Evolutionary conservation across 2,113 vertebrate species (phyloP).

Genomic region (Hyla sarda): DNA sequence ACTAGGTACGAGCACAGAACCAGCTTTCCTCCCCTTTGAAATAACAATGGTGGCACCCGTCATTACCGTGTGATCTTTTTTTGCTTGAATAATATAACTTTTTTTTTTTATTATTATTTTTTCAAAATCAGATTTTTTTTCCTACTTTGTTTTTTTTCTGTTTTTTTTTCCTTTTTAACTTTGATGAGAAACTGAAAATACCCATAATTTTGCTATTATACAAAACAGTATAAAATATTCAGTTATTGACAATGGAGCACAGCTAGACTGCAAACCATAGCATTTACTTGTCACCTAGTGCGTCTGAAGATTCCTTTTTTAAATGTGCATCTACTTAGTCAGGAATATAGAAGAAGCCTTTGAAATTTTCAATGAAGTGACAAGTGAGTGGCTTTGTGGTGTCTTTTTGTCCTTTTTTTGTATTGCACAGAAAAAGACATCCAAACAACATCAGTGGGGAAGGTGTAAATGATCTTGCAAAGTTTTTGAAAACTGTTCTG

Average conservation of each 20-base stretch:
- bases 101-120: slow-evolving; percentile 53
- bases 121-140: slow-evolving; percentile 48
- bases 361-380: slow-evolving; percentile 56
- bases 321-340: slow-evolving; percentile 53
- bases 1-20: background rate
- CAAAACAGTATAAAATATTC: slow-evolving; percentile 54
- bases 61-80: slow-evolving; percentile 47
- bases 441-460: slow-evolving; percentile 50
- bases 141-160: too few species aligned
- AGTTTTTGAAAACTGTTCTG: background rate
- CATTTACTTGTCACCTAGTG: background rate
- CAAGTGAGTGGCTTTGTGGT: slow-evolving; percentile 54
- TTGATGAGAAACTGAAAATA: slow-evolving; percentile 55
- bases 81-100: slow-evolving; percentile 52
- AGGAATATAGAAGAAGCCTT: background rate
- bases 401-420: slow-evolving; percentile 33
- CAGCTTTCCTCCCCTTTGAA: background rate
- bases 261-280: slow-evolving; percentile 32
- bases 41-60: slow-evolving; percentile 26
- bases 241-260: background rate
- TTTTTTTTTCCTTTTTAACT: slow-evolving; percentile 32
- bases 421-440: slow-evolving; percentile 36
- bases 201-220: slow-evolving; percentile 52
- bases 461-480: background rate
- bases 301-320: slow-evolving; percentile 31